phyloP scores from a whole-genome alignment of 2,113 vertebrate species.

The Serilophus lunatus region DNA sequence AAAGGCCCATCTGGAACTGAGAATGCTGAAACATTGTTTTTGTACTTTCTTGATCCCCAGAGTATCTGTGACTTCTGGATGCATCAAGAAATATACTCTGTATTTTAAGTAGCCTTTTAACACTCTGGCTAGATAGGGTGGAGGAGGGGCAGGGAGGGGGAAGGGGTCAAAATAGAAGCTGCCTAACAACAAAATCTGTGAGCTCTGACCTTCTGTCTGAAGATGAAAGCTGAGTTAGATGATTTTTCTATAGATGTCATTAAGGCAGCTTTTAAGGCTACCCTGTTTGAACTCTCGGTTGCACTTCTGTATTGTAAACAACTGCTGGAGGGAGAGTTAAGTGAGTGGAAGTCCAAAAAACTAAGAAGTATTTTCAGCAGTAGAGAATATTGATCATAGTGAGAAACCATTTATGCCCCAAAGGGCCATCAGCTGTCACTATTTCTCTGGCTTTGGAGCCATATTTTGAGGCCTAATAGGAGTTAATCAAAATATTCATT shows the following conservation, averaged over 20 bases:
- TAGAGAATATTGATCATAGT: neutral
- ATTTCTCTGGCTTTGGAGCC: neutral
- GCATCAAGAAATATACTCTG: neutral
- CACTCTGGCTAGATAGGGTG: neutral
- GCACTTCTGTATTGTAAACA: constrained; percentile 25
- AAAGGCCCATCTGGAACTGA: neutral
- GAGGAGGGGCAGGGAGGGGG: too few species aligned
- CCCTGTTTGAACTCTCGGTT: constrained; percentile 12
- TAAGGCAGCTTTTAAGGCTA: constrained; percentile 55
- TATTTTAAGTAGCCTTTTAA: constrained; percentile 34
- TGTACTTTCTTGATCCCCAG: neutral
- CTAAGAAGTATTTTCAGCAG: neutral
- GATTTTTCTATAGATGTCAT: constrained; percentile 34
- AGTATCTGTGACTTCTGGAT: neutral
- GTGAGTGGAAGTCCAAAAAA: constrained; percentile 32
- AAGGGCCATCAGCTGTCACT: constrained; percentile 44
- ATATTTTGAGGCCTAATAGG: neutral
- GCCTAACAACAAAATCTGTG: constrained; percentile 5
- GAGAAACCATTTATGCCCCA: constrained; percentile 28
- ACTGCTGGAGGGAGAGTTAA: neutral
- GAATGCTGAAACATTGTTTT: neutral
- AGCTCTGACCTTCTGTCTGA: constrained; percentile 38
- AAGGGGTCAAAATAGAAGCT: neutral
- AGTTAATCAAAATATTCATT: constrained; percentile 43
- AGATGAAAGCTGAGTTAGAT: constrained; percentile 39